Evolutionary conservation across 2,888 invertebrate species (phyloP), one percentile per base, ranked within the genome.

Genomic region (Spodoptera picta): DNA sequence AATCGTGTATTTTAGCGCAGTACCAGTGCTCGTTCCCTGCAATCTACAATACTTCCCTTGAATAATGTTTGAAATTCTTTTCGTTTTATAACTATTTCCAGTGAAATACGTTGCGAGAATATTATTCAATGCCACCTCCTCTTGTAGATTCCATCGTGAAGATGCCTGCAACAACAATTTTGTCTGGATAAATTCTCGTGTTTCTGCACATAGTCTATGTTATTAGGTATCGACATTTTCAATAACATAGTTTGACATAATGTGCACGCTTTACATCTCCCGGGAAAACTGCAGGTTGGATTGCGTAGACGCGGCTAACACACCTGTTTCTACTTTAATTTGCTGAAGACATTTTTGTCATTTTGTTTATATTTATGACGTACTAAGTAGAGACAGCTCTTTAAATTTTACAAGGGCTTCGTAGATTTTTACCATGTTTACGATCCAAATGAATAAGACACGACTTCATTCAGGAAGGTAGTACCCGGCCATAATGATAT

Each of bases 1-100:
- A 73, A 76, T 57, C 73, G 69, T 79, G 72, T 65, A 77, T 75
- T 80, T 78, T 62, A 74, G 69, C 61, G 76, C 66, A 73, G 73
- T 66, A 73, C 66, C 79, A 72, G 68, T 65, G 43, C 41, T 60
- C 58, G 53, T 51, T 49, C 49, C 19, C 9, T 45, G 55, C 27
- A 59, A 60, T 50, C 9, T 45, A 53, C 27, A 59, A 60, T 50
- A 44, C 64, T 61, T 60, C 47, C 41, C 43, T 5, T 57, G 49
- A 73, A 62, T 66, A 62, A 67, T 65, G 53, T 66, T 65, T 48
- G 51, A 73, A 75, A 62, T 64, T 63, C 57, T 60, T 53, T 63
- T 66, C 55, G 31, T 65, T 61, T 54, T 64, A 58, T 58, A 52
- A 52, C 41, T 56, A 69, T 61, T 75, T 53, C 57, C 50, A 68